Conservation (phyloP, 2,797 vertebrate species). For the Scolopax rusticola region DNA sequence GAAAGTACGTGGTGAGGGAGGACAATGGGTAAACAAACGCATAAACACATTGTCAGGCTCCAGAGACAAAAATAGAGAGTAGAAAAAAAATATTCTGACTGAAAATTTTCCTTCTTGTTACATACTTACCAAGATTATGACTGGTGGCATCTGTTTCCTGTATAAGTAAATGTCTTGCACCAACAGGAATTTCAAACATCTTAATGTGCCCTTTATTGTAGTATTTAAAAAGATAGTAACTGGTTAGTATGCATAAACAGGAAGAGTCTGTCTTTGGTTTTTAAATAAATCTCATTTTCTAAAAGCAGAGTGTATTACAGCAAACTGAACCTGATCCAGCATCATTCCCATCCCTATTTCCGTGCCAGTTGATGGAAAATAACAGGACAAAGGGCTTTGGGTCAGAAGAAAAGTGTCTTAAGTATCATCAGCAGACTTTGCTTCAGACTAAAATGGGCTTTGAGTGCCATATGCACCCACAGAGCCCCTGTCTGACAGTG, state of each 20-base stretch:
- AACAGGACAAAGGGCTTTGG: neutral
- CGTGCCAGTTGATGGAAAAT: neutral
- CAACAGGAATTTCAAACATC: slow-evolving; percentile 94
- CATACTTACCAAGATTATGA: slow-evolving; percentile 88
- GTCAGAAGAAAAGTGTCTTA: neutral
- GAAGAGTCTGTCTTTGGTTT: neutral
- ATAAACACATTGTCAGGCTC: neutral
- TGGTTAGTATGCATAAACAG: slow-evolving; percentile 19
- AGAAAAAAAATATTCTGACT: neutral
- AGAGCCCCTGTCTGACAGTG: neutral
- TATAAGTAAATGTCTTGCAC: slow-evolving; percentile 94
- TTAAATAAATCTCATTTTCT: neutral
- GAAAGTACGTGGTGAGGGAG: neutral
- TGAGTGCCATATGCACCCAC: neutral
- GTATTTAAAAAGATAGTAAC: slow-evolving; percentile 19
- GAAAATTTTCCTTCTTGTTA: slow-evolving; percentile 8
- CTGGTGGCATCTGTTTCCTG: slow-evolving; percentile 89
- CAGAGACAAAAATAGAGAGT: slow-evolving; percentile 30
- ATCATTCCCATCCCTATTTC: neutral
- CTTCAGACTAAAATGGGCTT: neutral
- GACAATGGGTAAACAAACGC: slow-evolving; percentile 23
- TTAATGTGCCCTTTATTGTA: slow-evolving; percentile 87
- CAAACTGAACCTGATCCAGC: neutral
- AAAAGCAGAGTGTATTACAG: neutral
- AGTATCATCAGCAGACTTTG: neutral